Evolutionary conservation across 2,888 invertebrate genomes (phyloP).

Genomic region (Hoplodrina ambigua): DNA sequence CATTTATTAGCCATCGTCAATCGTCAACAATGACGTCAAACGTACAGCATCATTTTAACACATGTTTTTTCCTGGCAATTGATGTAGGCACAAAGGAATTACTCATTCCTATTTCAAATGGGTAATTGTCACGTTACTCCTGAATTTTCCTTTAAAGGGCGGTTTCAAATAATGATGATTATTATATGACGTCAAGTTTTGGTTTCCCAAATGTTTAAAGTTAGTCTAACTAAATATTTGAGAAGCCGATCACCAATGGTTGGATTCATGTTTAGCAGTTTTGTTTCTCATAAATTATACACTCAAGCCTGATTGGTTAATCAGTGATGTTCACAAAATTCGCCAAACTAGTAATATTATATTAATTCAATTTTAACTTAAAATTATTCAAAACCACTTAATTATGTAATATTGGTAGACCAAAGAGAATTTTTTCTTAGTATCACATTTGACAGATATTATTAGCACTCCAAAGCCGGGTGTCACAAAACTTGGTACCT

Average conservation of each 20-base stretch:
- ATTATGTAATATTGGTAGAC: slow-evolving; percentile 20
- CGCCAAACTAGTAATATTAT: not conserved
- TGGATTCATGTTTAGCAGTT: not conserved
- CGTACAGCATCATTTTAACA: slow-evolving; percentile 29
- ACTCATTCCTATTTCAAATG: slow-evolving; percentile 47
- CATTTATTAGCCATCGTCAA: slow-evolving; percentile 22
- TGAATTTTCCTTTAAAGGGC: slow-evolving; percentile 15
- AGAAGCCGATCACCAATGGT: not conserved
- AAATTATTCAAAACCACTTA: not conserved
- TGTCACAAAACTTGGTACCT: slow-evolving; percentile 14
- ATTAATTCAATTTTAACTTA: too few species aligned
- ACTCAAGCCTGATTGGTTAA: not conserved
- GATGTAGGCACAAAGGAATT: slow-evolving; percentile 47
- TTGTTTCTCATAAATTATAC: not conserved
- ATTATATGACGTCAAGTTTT: not conserved
- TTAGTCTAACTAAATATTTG: not conserved
- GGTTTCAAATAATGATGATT: not conserved
- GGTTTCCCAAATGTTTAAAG: not conserved
- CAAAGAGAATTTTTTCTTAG: not conserved
- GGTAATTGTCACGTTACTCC: slow-evolving; percentile 19
- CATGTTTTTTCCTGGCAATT: slow-evolving; percentile 59
- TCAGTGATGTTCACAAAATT: not conserved
- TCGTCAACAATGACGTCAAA: slow-evolving; percentile 53
- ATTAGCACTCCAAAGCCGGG: slow-evolving; percentile 12
- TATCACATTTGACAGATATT: slow-evolving; percentile 15